Conservation (phyloP, 2,113 vertebrate species). For the Gambusia holbrooki region DNA sequence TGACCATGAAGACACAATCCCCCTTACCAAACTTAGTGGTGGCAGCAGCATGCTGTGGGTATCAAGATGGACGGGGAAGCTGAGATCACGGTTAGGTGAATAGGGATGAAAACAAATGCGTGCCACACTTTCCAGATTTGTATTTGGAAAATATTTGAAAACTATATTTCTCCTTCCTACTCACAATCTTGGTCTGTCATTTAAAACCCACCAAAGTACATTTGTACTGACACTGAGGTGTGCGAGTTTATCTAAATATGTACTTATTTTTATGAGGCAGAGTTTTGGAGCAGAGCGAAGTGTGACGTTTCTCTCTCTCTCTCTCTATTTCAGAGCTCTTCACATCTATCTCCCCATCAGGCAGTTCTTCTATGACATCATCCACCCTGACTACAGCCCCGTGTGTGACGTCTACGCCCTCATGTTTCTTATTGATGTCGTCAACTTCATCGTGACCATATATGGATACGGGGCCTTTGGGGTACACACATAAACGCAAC, state of each 20-base stretch:
- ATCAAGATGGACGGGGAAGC: neutral
- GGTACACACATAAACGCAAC: slow-evolving; percentile 41
- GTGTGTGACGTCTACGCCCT: slow-evolving; percentile 77
- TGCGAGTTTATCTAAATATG: neutral
- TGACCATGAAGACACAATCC: too few species aligned
- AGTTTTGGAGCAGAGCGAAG: neutral
- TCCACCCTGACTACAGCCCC: slow-evolving; percentile 81
- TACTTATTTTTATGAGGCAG: neutral
- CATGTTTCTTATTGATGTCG: slow-evolving; percentile 79
- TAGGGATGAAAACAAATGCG: too few species aligned
- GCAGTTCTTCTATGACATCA: slow-evolving; percentile 84
- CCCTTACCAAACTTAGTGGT: too few species aligned
- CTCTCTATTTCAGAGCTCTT: slow-evolving; percentile 61
- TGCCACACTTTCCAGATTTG: neutral
- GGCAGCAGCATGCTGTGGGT: too few species aligned
- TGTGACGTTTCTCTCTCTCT: slow-evolving; percentile 2
- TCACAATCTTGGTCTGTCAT: neutral
- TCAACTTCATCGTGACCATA: slow-evolving; percentile 82
- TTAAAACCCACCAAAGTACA: neutral
- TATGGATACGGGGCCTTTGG: slow-evolving; percentile 84
- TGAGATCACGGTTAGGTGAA: neutral
- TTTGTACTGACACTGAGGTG: too few species aligned
- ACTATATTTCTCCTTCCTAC: neutral
- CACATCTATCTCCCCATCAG: slow-evolving; percentile 78
- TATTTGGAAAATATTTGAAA: neutral